A percentile compares a stretch with the other conserved stretches of the same genome.
These are phyloP conservation scores for Malurus splendens DNA, from an alignment of 2,797 vertebrate genomes.

Conservation along the genomic window DNA sequence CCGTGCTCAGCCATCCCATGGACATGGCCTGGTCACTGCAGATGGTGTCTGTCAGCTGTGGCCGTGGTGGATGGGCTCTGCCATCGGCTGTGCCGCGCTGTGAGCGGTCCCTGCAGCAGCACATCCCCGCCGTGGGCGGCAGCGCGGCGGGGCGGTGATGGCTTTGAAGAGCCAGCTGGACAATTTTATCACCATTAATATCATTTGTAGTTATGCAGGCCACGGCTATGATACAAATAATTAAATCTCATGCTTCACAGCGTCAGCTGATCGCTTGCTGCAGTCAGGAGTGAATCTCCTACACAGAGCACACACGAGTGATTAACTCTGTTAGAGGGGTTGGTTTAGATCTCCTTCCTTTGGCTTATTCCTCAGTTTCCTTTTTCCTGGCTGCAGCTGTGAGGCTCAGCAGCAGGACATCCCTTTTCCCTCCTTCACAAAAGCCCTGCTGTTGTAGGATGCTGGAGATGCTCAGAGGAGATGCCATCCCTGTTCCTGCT, in stretches of 20 bases:
- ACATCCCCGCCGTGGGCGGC: background rate
- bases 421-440: background rate
- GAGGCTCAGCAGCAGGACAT: background rate
- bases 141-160: fast-evolving
- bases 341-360: background rate
- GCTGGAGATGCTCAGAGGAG: background rate
- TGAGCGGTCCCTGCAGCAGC: fast-evolving
- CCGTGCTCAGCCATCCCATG: background rate
- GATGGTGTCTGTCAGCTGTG: background rate
- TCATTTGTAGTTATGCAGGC: slow-evolving; percentile 29
- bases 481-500: background rate
- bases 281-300: slow-evolving; percentile 25
- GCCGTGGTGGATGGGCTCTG: background rate
- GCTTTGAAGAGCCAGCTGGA: slow-evolving; percentile 25
- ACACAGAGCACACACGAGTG: background rate
- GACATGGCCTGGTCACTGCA: background rate
- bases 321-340: background rate
- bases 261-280: slow-evolving; percentile 28
- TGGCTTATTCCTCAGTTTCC: background rate
- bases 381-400: background rate
- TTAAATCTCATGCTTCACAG: slow-evolving; percentile 60
- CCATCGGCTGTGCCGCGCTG: fast-evolving
- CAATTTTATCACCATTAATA: slow-evolving; percentile 45
- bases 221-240: slow-evolving; percentile 47
- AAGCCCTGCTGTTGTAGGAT: background rate